phyloP scores from a whole-genome alignment of 2,888 invertebrate species.

The Caenorhabditis sp. region DNA sequence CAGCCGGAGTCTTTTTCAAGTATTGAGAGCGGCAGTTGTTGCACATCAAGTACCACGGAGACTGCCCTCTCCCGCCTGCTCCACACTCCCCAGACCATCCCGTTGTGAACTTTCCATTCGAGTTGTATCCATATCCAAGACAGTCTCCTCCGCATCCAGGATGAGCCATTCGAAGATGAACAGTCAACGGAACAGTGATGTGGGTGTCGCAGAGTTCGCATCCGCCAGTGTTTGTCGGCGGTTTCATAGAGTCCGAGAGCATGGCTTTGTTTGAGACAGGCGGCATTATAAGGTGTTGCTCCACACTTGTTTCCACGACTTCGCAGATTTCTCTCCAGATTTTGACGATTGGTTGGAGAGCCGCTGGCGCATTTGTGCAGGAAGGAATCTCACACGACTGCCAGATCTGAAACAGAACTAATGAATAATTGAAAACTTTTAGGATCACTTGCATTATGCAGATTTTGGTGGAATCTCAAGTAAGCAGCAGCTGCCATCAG shows the following conservation, averaged over 20 bases:
- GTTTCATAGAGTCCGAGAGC: slow-evolving; percentile 70
- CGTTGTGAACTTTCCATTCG: slow-evolving; percentile 88
- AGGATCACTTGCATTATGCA: slow-evolving; percentile 64
- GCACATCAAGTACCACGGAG: slow-evolving; percentile 89
- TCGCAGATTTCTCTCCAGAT: slow-evolving; percentile 87
- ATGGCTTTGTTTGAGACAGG: slow-evolving; percentile 72
- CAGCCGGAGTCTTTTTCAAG: slow-evolving; percentile 80
- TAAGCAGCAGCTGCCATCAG: slow-evolving; percentile 98
- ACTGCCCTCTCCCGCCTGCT: slow-evolving; percentile 86
- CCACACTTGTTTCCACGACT: slow-evolving; percentile 82
- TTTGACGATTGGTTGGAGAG: slow-evolving; percentile 66
- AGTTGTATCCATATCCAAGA: slow-evolving; percentile 88
- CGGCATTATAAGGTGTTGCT: slow-evolving; percentile 84
- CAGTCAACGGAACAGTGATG: slow-evolving; percentile 86
- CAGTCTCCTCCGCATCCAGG: slow-evolving; percentile 92
- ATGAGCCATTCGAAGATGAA: slow-evolving; percentile 92
- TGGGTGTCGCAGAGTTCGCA: slow-evolving; percentile 90
- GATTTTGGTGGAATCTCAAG: slow-evolving; percentile 86
- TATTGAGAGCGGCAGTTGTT: slow-evolving; percentile 90
- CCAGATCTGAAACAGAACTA: slow-evolving; percentile 54
- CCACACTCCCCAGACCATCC: slow-evolving; percentile 93
- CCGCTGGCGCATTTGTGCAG: slow-evolving; percentile 60
- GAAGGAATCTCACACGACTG: slow-evolving; percentile 45
- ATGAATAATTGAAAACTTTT: background rate
- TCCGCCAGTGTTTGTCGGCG: slow-evolving; percentile 71